Conservation (phyloP, 2,797 vertebrate genomes). For the Chaetodon trifasciatus region DNA sequence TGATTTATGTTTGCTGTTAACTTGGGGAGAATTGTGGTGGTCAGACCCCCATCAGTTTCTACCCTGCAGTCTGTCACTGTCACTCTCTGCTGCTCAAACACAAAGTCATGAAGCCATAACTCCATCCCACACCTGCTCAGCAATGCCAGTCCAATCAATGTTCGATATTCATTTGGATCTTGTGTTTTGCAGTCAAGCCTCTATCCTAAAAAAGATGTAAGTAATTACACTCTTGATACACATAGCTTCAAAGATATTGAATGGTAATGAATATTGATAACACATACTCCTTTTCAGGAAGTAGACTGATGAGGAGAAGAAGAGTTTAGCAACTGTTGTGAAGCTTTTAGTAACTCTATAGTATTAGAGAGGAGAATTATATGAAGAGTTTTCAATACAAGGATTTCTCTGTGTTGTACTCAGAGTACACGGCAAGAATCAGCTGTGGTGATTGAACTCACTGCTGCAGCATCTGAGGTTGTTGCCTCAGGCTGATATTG, state of each 20-base stretch:
- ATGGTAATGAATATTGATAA: neutral
- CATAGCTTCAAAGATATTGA: neutral
- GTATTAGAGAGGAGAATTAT: neutral
- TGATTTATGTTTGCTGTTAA: slow-evolving; percentile 49
- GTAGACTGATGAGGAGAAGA: slow-evolving; percentile 8
- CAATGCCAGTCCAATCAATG: neutral
- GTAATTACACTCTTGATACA: no score
- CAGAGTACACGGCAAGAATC: neutral
- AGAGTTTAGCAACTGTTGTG: neutral
- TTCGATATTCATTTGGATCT: slow-evolving; percentile 3
- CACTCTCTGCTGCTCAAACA: slow-evolving; percentile 22
- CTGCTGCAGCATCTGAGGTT: slow-evolving; percentile 12
- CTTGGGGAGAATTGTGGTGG: neutral
- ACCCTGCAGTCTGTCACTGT: neutral
- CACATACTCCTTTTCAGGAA: neutral
- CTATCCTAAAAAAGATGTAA: neutral
- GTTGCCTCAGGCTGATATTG: slow-evolving; percentile 41
- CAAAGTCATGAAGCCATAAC: slow-evolving; percentile 59
- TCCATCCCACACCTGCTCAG: slow-evolving; percentile 18
- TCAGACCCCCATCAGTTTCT: slow-evolving; percentile 26
- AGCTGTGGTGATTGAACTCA: neutral
- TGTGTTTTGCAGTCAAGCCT: neutral
- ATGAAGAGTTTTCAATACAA: neutral
- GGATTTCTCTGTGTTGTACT: neutral
- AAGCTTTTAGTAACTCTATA: slow-evolving; percentile 1